Evolutionary conservation across 2,888 invertebrate genomes (phyloP).

Genomic region (Drosophila koepferae): DNA sequence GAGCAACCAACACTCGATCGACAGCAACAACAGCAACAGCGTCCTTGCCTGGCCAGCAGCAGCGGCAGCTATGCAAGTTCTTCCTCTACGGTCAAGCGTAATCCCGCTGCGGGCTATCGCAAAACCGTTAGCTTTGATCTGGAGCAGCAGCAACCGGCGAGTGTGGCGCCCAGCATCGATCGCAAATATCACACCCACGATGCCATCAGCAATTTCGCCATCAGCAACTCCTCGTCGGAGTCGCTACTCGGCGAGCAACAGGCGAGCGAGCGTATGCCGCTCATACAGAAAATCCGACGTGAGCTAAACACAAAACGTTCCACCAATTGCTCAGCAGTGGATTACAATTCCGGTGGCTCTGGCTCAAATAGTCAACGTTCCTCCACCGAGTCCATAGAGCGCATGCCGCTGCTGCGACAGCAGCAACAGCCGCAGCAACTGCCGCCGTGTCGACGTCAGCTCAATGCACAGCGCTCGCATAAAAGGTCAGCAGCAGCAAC

Average conservation of each 20-base stretch:
- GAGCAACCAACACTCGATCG: slow-evolving; percentile 57
- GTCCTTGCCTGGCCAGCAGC: slow-evolving; percentile 47
- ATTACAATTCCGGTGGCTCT: slow-evolving; percentile 74
- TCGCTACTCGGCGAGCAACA: slow-evolving; percentile 62
- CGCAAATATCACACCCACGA: slow-evolving; percentile 82
- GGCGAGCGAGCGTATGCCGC: slow-evolving; percentile 62
- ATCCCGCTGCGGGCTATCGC: slow-evolving; percentile 71
- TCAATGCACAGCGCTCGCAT: slow-evolving; percentile 80
- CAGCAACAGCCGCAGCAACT: slow-evolving; percentile 38
- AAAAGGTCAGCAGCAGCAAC: slow-evolving; percentile 69
- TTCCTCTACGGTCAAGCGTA: slow-evolving; percentile 50
- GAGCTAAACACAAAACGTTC: slow-evolving; percentile 79
- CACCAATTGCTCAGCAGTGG: slow-evolving; percentile 72
- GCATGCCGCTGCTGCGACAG: slow-evolving; percentile 67
- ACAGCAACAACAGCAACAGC: slow-evolving; percentile 39
- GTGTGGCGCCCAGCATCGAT: slow-evolving; percentile 58
- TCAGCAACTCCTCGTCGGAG: slow-evolving; percentile 69
- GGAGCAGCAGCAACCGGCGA: slow-evolving; percentile 58
- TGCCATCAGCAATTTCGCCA: slow-evolving; percentile 77
- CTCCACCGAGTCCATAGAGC: slow-evolving; percentile 81
- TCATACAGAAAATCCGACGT: slow-evolving; percentile 81
- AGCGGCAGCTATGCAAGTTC: slow-evolving; percentile 58
- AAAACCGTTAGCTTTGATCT: slow-evolving; percentile 85
- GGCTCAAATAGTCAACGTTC: slow-evolving; percentile 80
- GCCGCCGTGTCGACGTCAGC: slow-evolving; percentile 74